Base-by-base conservation (phyloP, 1,140 invertebrate species). In the Lepidurus couesii region DNA sequence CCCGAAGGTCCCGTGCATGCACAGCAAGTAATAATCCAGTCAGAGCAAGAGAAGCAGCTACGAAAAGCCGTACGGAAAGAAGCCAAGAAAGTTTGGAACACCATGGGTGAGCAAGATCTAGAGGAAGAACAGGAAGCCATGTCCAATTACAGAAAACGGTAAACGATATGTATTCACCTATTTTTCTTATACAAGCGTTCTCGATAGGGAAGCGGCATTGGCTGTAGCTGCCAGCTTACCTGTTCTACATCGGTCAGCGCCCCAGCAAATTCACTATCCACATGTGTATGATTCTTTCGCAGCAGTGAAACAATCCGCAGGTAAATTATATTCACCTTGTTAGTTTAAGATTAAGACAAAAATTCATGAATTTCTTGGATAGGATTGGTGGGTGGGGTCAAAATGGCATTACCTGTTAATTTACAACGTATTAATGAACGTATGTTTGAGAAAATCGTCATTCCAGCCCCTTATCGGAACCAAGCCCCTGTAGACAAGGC, bases 371-470 rank as follows among this genome's bases (percentile, higher is more conserved):
- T 53, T 21, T 86, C 76, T 79, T 80, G 83, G 83, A 73, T 86
- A 88, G 92, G 93, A 65, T 94, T 91, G 82, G 90, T 97, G 74
- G 90, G 90, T 24, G 93, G 93, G 11, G 86, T 89, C 77, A 94
- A 94, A 84, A 88, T 97, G 79, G 85, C 91, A 44, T 84, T 98
- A 11, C 94, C 95, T 0, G 91, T 92, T 81, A 92, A 90, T 81
- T 90, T 93, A 24, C 85, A 88, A 42, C 89, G 92, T 81, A 91
- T 90, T 65, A 89, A 92, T 82, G 90, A 86, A 73, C 89, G 90
- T 80, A 87, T 91, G 78, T 95, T 90, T 83, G 95, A 98, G 85
- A 94, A 98, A 88, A 91, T 98, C 3, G 88, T 88, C 34, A 95
- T 99, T 83, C 96, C 96, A 1, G 89, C 92, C 16, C 89, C 89